phyloP scores from a whole-genome alignment of 2,888 invertebrate species.

The Rhogogaster chlorosoma region DNA sequence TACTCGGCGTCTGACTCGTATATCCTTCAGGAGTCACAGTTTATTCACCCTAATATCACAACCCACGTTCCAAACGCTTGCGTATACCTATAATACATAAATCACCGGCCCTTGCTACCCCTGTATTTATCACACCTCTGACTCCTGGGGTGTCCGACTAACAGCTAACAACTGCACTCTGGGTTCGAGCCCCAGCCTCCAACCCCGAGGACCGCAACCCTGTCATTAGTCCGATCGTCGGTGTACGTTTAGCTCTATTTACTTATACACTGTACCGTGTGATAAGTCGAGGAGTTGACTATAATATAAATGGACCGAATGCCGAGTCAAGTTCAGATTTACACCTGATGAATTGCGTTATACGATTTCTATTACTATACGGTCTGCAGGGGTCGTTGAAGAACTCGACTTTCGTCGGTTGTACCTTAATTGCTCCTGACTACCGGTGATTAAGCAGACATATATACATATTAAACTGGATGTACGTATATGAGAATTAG shows the following conservation, averaged over 20 bases:
- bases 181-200: slow-evolving; percentile 3
- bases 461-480: slow-evolving; percentile 12
- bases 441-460: slow-evolving; percentile 16
- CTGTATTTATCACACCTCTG: neutral
- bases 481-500: slow-evolving; percentile 29
- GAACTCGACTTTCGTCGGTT: neutral
- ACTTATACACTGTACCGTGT: neutral
- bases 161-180: neutral
- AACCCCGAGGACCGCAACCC: neutral
- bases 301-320: neutral
- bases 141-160: neutral
- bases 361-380: neutral
- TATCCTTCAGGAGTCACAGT: neutral
- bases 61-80: neutral
- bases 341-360: neutral
- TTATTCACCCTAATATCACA: neutral
- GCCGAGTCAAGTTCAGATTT: neutral
- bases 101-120: neutral
- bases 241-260: neutral
- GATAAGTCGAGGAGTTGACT: neutral
- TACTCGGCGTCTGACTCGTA: too few species aligned
- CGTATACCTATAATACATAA: neutral
- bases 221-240: neutral
- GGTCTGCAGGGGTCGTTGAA: neutral
- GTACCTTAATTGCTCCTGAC: neutral